phyloP scores from a whole-genome alignment of 2,113 vertebrate species.

The Eubucco bourcierii region DNA sequence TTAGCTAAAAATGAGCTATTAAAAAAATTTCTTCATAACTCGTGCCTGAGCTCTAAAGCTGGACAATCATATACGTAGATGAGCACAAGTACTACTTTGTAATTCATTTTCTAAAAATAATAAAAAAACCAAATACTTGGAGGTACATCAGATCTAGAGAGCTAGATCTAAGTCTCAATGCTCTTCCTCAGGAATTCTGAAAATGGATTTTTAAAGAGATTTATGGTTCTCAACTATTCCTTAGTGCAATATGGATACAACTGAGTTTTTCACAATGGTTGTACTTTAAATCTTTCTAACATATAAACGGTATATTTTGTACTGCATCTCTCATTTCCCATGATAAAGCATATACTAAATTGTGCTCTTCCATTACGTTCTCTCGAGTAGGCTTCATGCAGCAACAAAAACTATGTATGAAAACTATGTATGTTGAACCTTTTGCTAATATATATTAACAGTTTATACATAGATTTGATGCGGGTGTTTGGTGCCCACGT shows the following conservation, averaged over 20 bases:
- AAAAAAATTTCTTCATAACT: conserved; percentile 33
- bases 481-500: not conserved
- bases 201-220: not conserved
- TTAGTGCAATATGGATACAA: not conserved
- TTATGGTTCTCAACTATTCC: not conserved
- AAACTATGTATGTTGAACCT: not conserved
- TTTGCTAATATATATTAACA: not conserved
- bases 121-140: not conserved
- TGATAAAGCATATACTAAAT: not conserved
- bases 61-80: not conserved
- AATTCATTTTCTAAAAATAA: not conserved
- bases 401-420: not conserved
- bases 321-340: not conserved
- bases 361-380: not conserved
- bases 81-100: not conserved
- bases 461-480: not conserved
- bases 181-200: not conserved
- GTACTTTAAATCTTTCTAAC: not conserved
- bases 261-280: not conserved
- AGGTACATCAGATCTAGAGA: not conserved
- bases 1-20: conserved; percentile 51
- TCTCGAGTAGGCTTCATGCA: not conserved
- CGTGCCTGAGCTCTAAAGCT: not conserved
- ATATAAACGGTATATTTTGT: not conserved
- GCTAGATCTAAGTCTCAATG: not conserved